Conservation (phyloP, 2,113 vertebrate species). For the Drymodes brunneopygia region DNA sequence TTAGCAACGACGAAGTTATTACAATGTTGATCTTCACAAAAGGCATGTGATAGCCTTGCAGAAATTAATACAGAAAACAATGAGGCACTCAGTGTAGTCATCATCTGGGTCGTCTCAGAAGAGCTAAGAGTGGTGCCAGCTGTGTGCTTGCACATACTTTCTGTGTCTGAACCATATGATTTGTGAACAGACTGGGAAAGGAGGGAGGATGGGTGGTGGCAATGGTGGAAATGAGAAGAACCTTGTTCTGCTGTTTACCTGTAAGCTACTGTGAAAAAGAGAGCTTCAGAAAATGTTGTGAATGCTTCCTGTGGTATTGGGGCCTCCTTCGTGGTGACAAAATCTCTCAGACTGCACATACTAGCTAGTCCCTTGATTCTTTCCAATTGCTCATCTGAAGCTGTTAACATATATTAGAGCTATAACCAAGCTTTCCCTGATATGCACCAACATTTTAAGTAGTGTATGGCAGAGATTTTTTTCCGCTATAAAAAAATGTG, state of each 20-base stretch:
- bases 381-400: background rate
- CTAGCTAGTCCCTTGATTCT: background rate
- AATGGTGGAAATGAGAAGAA: background rate
- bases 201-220: background rate
- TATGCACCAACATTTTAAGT: background rate
- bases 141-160: background rate
- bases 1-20: background rate
- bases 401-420: background rate
- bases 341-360: fast-evolving
- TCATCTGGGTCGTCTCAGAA: background rate
- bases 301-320: background rate
- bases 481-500: background rate
- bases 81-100: background rate
- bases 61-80: background rate
- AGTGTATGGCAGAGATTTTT: background rate
- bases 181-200: background rate
- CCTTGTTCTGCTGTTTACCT: background rate
- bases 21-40: background rate
- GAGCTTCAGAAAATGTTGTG: background rate
- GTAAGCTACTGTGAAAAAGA: background rate
- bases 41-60: background rate
- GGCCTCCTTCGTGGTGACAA: background rate
- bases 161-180: background rate
- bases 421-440: background rate
- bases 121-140: background rate